Conservation (phyloP, 2,113 vertebrate genomes). For the Prunella fulvescens region DNA sequence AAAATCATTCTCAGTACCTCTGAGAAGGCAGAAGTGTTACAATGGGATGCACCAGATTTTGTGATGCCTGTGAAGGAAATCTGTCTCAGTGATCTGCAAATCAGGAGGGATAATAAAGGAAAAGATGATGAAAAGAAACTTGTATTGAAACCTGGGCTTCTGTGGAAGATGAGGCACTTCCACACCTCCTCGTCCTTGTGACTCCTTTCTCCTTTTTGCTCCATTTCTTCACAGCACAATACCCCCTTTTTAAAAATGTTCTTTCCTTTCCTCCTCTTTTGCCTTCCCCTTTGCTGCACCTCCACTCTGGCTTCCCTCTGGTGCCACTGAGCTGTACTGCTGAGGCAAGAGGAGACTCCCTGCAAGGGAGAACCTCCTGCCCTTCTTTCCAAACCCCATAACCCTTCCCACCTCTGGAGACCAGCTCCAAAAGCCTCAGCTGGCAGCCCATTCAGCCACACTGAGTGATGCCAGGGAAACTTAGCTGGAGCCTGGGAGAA, state of each 20-base stretch:
- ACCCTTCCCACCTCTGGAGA: neutral
- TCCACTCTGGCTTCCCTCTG: neutral
- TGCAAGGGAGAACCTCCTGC: neutral
- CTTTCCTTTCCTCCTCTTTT: neutral
- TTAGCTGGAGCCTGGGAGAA: neutral
- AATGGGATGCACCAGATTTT: neutral
- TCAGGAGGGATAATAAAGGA: neutral
- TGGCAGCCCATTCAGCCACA: neutral
- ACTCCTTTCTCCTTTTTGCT: neutral
- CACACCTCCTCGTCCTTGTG: neutral
- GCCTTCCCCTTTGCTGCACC: neutral
- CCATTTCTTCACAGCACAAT: neutral
- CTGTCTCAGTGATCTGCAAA: neutral
- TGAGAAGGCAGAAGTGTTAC: neutral
- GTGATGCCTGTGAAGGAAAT: neutral
- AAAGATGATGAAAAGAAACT: neutral
- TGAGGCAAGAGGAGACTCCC: neutral
- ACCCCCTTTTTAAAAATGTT: rapidly evolving
- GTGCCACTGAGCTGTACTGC: neutral
- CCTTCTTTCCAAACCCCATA: neutral
- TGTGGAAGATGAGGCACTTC: neutral
- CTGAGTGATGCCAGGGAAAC: neutral
- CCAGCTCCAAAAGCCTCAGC: neutral
- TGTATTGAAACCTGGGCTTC: neutral
- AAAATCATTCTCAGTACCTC: neutral